These are phyloP conservation scores for Charanyca ferruginea DNA, from an alignment of 2,888 invertebrate genomes.

Conservation along the genomic window DNA sequence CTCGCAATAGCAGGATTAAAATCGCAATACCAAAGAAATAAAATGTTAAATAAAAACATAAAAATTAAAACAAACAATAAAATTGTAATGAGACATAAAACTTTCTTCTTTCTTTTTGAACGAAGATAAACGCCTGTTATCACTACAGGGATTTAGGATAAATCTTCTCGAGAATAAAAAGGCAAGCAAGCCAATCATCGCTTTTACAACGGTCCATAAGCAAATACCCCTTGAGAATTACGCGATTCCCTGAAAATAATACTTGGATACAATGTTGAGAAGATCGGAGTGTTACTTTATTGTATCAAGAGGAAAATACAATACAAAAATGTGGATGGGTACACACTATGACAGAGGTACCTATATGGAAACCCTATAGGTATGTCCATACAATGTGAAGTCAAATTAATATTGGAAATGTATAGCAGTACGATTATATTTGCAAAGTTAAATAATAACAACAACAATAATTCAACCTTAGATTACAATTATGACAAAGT, in stretches of 20 bases:
- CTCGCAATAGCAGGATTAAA: neutral
- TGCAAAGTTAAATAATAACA: neutral
- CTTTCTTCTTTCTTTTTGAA: constrained; percentile 10
- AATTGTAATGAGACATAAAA: neutral
- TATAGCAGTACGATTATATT: too few relatives aligned
- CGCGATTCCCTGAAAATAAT: constrained; percentile 35
- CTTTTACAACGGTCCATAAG: constrained; percentile 50
- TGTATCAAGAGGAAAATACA: constrained; percentile 2
- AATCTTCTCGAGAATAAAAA: constrained; percentile 44
- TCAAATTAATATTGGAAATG: too few relatives aligned
- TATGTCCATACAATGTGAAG: too few relatives aligned
- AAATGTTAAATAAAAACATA: neutral
- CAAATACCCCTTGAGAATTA: constrained; percentile 54
- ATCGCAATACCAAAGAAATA: neutral
- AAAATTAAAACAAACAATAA: neutral
- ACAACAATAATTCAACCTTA: constrained; percentile 6
- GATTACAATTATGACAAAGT: constrained; percentile 7
- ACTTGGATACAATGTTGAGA: constrained; percentile 18
- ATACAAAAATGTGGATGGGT: neutral
- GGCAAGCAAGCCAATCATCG: constrained; percentile 54
- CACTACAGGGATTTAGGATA: constrained; percentile 48
- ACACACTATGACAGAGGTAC: too few relatives aligned
- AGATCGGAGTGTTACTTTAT: constrained; percentile 15
- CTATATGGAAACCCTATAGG: too few relatives aligned
- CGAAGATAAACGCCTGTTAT: constrained; percentile 43